Evolutionary conservation across 64 coral and sea anemone genomes (phyloP).

Genomic region (Stichodactyla mertensii): DNA sequence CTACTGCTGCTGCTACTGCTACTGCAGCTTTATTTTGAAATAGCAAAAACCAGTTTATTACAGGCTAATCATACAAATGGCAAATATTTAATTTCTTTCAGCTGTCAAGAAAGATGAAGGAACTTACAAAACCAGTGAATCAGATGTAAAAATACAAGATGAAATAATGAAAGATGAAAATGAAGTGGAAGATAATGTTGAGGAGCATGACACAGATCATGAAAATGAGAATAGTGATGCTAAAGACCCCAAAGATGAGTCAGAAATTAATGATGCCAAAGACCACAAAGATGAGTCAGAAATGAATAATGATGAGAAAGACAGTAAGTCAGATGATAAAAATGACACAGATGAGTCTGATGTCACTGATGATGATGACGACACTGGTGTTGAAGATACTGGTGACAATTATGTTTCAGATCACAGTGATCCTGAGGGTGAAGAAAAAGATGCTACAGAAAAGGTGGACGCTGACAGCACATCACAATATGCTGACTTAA

Average conservation of each 20-base stretch:
- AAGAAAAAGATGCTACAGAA: neutral
- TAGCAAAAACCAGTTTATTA: no score
- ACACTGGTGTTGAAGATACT: slow-evolving; percentile 1
- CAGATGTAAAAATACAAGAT: neutral
- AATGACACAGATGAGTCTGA: neutral
- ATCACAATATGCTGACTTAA: neutral
- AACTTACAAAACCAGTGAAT: neutral
- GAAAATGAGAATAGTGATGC: neutral
- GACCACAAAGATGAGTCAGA: neutral
- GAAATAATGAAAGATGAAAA: slow-evolving; percentile 6
- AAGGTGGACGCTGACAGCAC: neutral
- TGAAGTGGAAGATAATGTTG: slow-evolving; percentile 2
- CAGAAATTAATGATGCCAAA: neutral
- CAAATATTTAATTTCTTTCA: neutral
- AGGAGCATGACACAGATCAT: neutral
- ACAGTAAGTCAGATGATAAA: neutral
- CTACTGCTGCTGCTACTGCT: no score
- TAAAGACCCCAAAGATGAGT: neutral
- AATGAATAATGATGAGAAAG: neutral
- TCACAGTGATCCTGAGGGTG: slow-evolving; percentile 8
- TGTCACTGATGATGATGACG: slow-evolving; percentile 11
- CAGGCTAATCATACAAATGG: neutral
- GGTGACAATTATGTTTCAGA: slow-evolving; percentile 16
- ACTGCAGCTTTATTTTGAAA: no score
- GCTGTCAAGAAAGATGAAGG: neutral